phyloP scores from a whole-genome alignment of 2,797 vertebrate species.

The Yasuhikotakia modesta region DNA sequence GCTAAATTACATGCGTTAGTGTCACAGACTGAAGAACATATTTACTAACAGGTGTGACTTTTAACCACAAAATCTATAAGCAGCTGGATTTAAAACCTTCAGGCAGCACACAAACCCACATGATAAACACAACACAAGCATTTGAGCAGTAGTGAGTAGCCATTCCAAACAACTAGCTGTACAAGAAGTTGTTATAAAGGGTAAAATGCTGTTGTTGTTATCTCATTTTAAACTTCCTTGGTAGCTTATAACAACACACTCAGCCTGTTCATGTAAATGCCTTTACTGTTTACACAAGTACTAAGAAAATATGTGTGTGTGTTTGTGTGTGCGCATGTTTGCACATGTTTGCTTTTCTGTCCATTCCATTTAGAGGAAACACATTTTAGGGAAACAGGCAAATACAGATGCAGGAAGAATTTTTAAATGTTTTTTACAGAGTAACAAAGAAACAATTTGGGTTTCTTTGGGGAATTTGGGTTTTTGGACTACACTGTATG shows the following conservation, averaged over 20 bases:
- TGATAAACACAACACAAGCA: no score
- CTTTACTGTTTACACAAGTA: constrained; percentile 8
- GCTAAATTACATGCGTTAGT: background rate
- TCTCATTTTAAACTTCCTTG: no score
- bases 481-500: no score
- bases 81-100: background rate
- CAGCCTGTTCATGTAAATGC: constrained; percentile 1
- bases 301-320: background rate
- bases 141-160: background rate
- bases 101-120: background rate
- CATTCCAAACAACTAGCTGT: background rate
- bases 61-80: background rate
- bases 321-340: no score
- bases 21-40: background rate
- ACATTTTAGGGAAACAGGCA: background rate
- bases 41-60: background rate
- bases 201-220: no score
- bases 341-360: background rate
- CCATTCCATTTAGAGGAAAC: background rate
- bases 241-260: no score
- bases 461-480: no score
- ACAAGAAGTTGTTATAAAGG: background rate
- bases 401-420: background rate
- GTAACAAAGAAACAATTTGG: no score
- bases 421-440: no score